A percentile compares a stretch with the other conserved stretches of the same genome.
phyloP scores from a whole-genome alignment of 2,797 vertebrate genomes.

The Phoeniculus purpureus region DNA sequence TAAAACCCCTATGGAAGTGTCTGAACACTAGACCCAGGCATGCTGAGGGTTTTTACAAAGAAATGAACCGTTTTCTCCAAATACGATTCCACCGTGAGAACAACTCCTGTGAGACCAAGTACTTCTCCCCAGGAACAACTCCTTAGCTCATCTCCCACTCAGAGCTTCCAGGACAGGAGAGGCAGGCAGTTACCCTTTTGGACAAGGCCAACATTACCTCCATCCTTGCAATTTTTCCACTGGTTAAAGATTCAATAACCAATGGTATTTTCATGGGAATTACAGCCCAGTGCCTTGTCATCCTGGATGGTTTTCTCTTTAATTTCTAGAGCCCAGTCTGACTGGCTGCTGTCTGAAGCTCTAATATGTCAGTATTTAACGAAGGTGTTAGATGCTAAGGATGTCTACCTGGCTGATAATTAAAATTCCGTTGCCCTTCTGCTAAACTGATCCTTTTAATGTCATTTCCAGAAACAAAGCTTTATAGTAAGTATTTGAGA shows the following conservation, averaged over 20 bases:
- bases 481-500: neutral
- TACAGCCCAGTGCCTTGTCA: neutral
- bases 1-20: neutral
- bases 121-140: neutral
- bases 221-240: neutral
- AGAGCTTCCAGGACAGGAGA: neutral
- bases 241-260: neutral
- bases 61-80: neutral
- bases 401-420: neutral
- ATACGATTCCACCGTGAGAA: neutral
- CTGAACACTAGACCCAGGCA: neutral
- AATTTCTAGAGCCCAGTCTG: neutral
- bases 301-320: neutral
- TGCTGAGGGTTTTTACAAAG: neutral
- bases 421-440: constrained; percentile 20
- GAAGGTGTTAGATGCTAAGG: neutral
- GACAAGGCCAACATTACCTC: neutral
- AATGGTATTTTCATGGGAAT: neutral
- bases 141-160: neutral
- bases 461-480: neutral
- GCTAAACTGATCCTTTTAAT: neutral
- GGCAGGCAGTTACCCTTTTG: neutral
- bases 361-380: neutral
- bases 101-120: neutral
- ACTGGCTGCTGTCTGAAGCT: neutral